Evolutionary conservation across 2,113 vertebrate genomes (phyloP).

Genomic region (Melozone crissalis): DNA sequence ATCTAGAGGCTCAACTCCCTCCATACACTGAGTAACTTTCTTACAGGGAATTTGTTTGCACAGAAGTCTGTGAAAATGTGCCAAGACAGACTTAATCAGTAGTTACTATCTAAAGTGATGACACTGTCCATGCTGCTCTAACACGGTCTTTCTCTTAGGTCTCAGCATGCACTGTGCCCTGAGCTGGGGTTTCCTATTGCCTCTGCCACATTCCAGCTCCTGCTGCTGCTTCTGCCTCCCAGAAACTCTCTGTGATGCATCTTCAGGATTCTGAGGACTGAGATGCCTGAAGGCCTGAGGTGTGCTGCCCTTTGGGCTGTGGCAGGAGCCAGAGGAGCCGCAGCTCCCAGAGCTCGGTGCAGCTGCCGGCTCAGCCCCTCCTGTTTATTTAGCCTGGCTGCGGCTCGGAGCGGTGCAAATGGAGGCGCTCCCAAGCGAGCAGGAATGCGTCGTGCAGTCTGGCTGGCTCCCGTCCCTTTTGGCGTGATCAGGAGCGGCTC

Average conservation of each 20-base stretch:
- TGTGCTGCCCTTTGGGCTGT: background rate
- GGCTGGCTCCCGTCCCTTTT: conserved; percentile 30
- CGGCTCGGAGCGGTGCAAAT: background rate
- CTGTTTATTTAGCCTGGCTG: conserved; percentile 28
- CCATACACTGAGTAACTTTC: background rate
- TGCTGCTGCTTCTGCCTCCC: background rate
- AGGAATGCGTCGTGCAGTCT: conserved; percentile 14
- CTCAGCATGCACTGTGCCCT: background rate
- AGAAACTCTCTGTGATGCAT: background rate
- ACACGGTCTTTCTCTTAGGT: background rate
- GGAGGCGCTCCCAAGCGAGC: background rate
- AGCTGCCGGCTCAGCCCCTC: background rate
- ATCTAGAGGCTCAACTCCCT: background rate
- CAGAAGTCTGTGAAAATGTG: background rate
- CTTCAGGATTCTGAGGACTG: background rate
- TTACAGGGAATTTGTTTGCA: background rate
- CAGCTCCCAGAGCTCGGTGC: background rate
- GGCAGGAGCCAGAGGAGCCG: background rate
- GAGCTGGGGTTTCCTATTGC: background rate
- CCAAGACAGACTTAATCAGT: background rate
- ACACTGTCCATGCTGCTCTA: background rate
- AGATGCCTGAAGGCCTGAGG: background rate
- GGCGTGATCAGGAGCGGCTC: conserved; percentile 19
- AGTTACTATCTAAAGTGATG: background rate
- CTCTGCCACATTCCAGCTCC: background rate